Base-by-base conservation (phyloP, 2,797 vertebrate species). In the Aldrovandia affinis region DNA sequence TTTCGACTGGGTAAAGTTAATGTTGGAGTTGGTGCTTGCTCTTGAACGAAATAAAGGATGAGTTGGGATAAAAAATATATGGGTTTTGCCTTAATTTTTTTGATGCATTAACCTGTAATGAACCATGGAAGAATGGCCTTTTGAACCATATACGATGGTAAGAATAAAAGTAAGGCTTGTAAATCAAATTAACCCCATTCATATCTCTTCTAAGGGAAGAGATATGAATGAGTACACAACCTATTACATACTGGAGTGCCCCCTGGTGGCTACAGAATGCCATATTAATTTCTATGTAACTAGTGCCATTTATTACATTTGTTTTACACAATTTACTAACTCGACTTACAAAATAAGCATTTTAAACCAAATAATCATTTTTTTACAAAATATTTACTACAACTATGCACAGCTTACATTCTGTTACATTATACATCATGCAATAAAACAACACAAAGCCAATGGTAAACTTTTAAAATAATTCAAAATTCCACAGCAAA, bases 31-130 rank as follows among this genome's bases (percentile, higher is more conserved):
- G 93, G 95, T 94, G 95, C 95, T 95, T 94, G 95, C 95, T 96
- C 93, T 83, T 93, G 90, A 95, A 95, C 94, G 94, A 92, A 96
- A 96, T 96, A 96, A 96, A 96, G 94, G 94, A 95, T 85, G 89
- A 94, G 92, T 94, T 95, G 94, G 92, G 87, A 91, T 93, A 90
- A 89, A 91, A 88, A n/a, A n/a, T n/a, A 70, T 73, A 54, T 44
- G 36, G 79, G 83, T 25, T 87, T 83, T 75, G 80, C 85, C 83
- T 89, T 92, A 57, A 84, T 68, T 5, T 44, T 70, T 10, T 33
- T 77, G 9, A 75, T 42, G 70, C 36, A 42, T 75, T 44, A 75
- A 18, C 33, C 7, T 65, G n/a, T 33, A 12, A 33, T 65, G n/a
- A 65, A 30, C 5, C 28, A 65, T 65, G 20, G 57, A 25, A 2